Evolutionary conservation across 2,888 invertebrate genomes (phyloP).

Genomic region (Xestia c-nigrum): DNA sequence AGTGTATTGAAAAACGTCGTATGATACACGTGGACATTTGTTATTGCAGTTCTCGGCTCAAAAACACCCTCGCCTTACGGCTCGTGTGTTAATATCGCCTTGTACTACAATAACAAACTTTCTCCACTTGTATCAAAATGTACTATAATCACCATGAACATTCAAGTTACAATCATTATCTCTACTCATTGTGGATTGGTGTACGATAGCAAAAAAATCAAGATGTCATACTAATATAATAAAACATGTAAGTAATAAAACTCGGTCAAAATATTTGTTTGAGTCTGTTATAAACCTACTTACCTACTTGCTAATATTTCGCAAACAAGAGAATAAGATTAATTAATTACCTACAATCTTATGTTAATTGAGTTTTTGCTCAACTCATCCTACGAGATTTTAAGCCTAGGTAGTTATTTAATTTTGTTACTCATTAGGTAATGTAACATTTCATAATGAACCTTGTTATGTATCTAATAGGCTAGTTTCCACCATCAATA

Average conservation of each 20-base stretch:
- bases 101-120: too few relatives aligned
- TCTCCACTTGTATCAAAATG: too few relatives aligned
- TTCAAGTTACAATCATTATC: neutral
- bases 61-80: too few relatives aligned
- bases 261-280: neutral
- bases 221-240: conserved; percentile 19
- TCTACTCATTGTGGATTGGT: neutral
- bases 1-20: too few relatives aligned
- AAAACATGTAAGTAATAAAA: neutral
- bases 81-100: too few relatives aligned
- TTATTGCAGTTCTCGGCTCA: too few relatives aligned
- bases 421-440: neutral
- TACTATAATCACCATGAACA: neutral
- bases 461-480: neutral
- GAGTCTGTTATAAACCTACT: neutral
- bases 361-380: neutral
- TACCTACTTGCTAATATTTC: neutral
- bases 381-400: neutral
- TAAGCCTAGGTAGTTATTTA: neutral
- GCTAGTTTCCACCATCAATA: too few relatives aligned
- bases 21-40: too few relatives aligned
- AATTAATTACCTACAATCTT: neutral
- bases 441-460: neutral
- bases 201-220: conserved; percentile 1
- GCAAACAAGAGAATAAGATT: conserved; percentile 1